These are phyloP conservation scores for Rhingia rostrata DNA, from an alignment of 2,888 invertebrate species.

Conservation along the genomic window DNA sequence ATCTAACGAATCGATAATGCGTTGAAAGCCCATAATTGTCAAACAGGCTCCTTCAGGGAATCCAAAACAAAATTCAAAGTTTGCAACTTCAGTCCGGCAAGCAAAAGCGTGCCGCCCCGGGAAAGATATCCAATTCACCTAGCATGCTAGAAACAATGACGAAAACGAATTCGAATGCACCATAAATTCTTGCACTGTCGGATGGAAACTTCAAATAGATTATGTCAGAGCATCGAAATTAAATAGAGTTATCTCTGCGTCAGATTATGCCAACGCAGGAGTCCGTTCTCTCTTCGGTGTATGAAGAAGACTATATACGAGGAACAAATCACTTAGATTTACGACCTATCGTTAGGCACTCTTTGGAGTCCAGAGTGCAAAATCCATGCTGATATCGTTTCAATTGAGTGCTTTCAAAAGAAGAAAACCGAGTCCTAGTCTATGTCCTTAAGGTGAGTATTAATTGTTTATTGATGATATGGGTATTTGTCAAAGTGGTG, in stretches of 20 bases:
- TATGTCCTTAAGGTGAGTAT: neutral
- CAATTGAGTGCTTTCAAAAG: conserved; percentile 21
- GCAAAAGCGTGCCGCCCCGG: conserved; percentile 31
- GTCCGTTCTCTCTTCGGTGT: conserved; percentile 21
- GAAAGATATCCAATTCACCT: neutral
- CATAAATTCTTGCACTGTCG: conserved; percentile 58
- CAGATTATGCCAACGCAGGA: conserved; percentile 59
- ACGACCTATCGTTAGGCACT: conserved; percentile 40
- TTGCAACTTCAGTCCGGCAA: conserved; percentile 1
- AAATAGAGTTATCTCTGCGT: conserved; percentile 52
- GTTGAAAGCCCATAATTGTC: conserved; percentile 45
- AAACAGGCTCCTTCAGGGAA: conserved; percentile 1
- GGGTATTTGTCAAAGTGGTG: neutral
- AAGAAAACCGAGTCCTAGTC: neutral
- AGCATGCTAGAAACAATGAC: conserved; percentile 35
- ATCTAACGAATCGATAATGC: conserved; percentile 50
- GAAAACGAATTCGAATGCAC: conserved; percentile 31
- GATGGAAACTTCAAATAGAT: conserved; percentile 67
- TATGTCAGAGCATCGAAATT: conserved; percentile 62
- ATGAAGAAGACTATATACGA: conserved; percentile 61
- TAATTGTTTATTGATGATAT: conserved; percentile 20
- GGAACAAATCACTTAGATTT: conserved; percentile 70
- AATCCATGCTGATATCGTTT: conserved; percentile 26
- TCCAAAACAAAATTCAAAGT: conserved; percentile 8
- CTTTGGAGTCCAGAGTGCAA: conserved; percentile 9